These are phyloP conservation scores for Gallinago nigripennis DNA, from an alignment of 2,797 vertebrate genomes.

Conservation along the genomic window DNA sequence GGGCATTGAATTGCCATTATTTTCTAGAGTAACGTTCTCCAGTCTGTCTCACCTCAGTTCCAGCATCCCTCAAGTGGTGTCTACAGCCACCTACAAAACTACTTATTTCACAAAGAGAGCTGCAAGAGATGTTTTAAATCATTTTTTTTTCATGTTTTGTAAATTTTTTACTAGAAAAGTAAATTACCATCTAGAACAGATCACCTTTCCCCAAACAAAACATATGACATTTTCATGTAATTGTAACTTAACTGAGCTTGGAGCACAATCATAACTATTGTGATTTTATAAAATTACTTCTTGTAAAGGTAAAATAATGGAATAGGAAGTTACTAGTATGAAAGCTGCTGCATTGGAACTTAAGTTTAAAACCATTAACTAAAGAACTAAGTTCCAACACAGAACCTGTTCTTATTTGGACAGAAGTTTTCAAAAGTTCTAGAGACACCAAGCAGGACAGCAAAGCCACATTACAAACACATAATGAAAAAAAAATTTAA, in stretches of 20 bases:
- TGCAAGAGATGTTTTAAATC: neutral
- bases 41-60: neutral
- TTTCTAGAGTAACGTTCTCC: neutral
- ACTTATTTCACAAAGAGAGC: neutral
- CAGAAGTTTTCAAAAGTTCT: neutral
- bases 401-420: neutral
- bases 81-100: neutral
- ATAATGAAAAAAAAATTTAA: neutral
- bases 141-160: neutral
- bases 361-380: no score
- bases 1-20: neutral
- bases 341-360: neutral
- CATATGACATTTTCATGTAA: rapidly evolving
- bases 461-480: neutral
- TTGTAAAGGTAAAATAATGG: neutral
- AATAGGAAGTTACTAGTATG: neutral
- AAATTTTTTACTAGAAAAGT: neutral
- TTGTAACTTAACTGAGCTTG: neutral
- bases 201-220: neutral
- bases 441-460: neutral
- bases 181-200: neutral
- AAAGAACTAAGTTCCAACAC: neutral
- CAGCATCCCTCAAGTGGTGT: neutral
- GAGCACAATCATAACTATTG: neutral
- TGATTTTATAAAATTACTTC: neutral